Conservation (phyloP, 2,797 vertebrate genomes). For the Fratercula arctica region DNA sequence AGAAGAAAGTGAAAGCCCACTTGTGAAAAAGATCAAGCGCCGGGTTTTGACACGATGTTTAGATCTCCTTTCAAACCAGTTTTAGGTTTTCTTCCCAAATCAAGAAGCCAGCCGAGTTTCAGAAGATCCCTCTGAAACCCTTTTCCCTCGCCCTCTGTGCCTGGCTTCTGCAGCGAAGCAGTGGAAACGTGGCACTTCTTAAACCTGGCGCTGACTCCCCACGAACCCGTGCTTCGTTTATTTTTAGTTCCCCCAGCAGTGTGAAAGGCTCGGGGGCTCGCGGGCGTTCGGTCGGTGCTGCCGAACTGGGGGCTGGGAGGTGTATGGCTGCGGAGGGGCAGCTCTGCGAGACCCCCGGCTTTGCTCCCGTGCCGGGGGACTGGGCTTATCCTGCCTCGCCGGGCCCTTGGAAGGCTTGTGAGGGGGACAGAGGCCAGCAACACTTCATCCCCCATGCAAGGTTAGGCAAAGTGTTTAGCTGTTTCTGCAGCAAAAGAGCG, state of each 20-base stretch:
- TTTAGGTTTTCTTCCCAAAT: constrained; percentile 35
- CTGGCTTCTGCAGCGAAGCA: background rate
- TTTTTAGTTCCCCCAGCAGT: background rate
- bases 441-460: accelerated
- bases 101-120: background rate
- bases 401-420: background rate
- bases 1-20: constrained; percentile 38
- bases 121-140: constrained; percentile 5
- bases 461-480: background rate
- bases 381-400: background rate
- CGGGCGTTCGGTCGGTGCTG: accelerated
- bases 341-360: background rate
- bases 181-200: background rate
- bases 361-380: background rate
- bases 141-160: background rate
- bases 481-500: background rate
- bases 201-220: background rate
- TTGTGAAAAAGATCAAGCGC: constrained; percentile 38
- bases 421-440: accelerated
- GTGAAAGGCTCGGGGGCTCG: background rate
- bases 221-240: background rate
- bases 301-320: background rate
- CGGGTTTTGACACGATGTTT: constrained; percentile 21
- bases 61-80: constrained; percentile 26
- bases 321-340: background rate